A percentile compares a stretch with the other conserved stretches of the same genome.
Evolutionary conservation across 2,888 invertebrate species (phyloP).

Genomic region (Phymatocera aterrima): DNA sequence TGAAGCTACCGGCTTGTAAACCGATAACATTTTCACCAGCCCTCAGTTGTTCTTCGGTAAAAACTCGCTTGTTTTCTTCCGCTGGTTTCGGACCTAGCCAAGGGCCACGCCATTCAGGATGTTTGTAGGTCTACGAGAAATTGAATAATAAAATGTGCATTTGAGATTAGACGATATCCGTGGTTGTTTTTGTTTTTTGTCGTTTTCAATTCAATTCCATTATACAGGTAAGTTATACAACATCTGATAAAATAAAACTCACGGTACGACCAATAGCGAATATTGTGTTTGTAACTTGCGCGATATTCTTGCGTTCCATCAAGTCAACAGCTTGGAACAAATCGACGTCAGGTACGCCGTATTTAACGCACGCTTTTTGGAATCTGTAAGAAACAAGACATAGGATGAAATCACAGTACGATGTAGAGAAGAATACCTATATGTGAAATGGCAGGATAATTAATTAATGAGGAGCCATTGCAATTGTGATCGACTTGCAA

Average conservation of each 20-base stretch:
- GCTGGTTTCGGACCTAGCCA: slow-evolving; percentile 90
- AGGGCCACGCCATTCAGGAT: slow-evolving; percentile 91
- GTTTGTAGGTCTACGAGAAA: slow-evolving; percentile 82
- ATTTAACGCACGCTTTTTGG: slow-evolving; percentile 86
- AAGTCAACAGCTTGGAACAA: slow-evolving; percentile 95
- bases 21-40: slow-evolving; percentile 91
- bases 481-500: too few relatives aligned
- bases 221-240: too few relatives aligned
- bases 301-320: slow-evolving; percentile 93
- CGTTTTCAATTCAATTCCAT: too few relatives aligned
- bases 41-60: slow-evolving; percentile 82
- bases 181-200: too few relatives aligned
- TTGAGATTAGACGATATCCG: too few relatives aligned
- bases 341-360: slow-evolving; percentile 91
- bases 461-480: too few relatives aligned
- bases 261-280: slow-evolving; percentile 92
- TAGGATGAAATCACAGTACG: neutral
- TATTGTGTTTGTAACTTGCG: slow-evolving; percentile 90
- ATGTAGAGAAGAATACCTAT: neutral
- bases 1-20: slow-evolving; percentile 92
- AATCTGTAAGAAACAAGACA: slow-evolving; percentile 78
- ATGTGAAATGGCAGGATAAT: too few relatives aligned
- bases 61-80: slow-evolving; percentile 83
- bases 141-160: neutral
- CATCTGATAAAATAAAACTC: too few relatives aligned